These are phyloP conservation scores for Nemurella pictetii DNA, from an alignment of 2,888 invertebrate species.

Conservation along the genomic window DNA sequence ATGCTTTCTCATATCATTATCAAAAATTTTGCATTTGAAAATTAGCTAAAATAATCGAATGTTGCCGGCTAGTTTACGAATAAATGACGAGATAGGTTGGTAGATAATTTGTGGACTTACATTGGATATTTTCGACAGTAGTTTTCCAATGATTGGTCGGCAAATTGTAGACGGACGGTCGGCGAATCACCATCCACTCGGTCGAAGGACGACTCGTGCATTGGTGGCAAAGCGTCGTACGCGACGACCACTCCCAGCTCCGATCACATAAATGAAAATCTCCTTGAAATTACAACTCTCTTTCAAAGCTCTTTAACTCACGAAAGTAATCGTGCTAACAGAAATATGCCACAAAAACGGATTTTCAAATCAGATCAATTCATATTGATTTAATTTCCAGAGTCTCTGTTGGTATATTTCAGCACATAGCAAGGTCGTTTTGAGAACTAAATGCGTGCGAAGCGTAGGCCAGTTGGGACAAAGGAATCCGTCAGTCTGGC, in stretches of 20 bases:
- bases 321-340: background rate
- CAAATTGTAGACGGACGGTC: slow-evolving; percentile 83
- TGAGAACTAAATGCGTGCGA: too few relatives aligned
- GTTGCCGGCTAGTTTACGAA: slow-evolving; percentile 42
- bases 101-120: slow-evolving; percentile 74
- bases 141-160: slow-evolving; percentile 89
- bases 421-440: too few relatives aligned
- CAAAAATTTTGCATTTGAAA: background rate
- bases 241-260: slow-evolving; percentile 63
- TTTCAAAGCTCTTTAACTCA: background rate
- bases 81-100: slow-evolving; percentile 52
- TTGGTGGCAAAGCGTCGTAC: slow-evolving; percentile 43
- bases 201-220: slow-evolving; percentile 38
- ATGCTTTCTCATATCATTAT: slow-evolving; percentile 32
- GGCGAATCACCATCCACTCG: slow-evolving; percentile 56
- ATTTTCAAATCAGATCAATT: too few relatives aligned
- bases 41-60: slow-evolving; percentile 41
- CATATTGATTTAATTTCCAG: too few relatives aligned
- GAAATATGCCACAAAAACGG: background rate
- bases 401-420: too few relatives aligned
- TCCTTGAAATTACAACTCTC: slow-evolving; percentile 5
- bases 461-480: too few relatives aligned
- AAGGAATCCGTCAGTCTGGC: too few relatives aligned
- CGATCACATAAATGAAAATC: slow-evolving; percentile 36
- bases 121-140: slow-evolving; percentile 72